These are phyloP conservation scores for Achlya flavicornis DNA, from an alignment of 2,888 invertebrate genomes.

Conservation along the genomic window DNA sequence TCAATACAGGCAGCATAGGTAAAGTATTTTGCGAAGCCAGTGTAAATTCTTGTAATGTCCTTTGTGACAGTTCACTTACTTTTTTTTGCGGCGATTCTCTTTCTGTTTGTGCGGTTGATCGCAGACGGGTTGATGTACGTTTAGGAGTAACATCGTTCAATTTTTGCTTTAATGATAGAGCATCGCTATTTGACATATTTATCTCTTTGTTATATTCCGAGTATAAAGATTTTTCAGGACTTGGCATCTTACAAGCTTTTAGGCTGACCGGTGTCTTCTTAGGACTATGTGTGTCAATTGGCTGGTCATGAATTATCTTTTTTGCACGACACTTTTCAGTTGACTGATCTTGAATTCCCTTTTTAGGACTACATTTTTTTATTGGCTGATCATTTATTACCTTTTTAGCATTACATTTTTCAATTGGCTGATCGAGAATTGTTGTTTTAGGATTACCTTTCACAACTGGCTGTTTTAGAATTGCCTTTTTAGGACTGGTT, in stretches of 20 bases:
- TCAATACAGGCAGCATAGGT: not conserved
- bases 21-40: not conserved
- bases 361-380: no score
- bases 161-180: slow-evolving; percentile 19
- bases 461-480: no score
- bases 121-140: slow-evolving; percentile 35
- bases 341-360: not conserved
- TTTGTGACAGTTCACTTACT: not conserved
- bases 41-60: not conserved
- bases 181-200: slow-evolving; percentile 17
- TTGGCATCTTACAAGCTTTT: not conserved
- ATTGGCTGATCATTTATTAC: no score
- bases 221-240: slow-evolving; percentile 11
- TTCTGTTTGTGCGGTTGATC: slow-evolving; percentile 22
- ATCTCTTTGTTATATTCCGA: slow-evolving; percentile 9
- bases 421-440: no score
- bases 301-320: not conserved
- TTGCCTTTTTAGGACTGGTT: no score
- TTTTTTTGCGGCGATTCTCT: slow-evolving; percentile 14
- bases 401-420: no score
- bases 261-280: not conserved
- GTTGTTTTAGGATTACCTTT: no score
- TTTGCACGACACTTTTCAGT: not conserved
- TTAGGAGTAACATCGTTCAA: slow-evolving; percentile 22
- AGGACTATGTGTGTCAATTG: not conserved